These are phyloP conservation scores for Ruditapes philippinarum DNA, from an alignment of 1,140 invertebrate genomes.

Conservation along the genomic window DNA sequence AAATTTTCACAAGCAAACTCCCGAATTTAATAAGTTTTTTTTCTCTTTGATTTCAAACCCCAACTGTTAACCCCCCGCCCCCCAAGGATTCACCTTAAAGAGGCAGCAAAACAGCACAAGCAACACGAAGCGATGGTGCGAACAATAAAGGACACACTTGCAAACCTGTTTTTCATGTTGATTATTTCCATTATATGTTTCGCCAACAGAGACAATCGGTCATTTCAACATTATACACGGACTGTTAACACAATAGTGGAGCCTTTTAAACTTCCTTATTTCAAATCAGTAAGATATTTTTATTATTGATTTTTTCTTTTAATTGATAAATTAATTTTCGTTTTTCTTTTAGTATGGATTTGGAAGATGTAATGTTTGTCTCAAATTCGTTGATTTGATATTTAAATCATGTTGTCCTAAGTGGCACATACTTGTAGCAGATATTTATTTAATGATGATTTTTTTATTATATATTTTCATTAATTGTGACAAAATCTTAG, in stretches of 20 bases:
- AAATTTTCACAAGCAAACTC: no score
- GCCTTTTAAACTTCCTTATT: slow-evolving; percentile 21
- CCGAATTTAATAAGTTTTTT: no score
- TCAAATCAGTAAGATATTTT: slow-evolving; percentile 27
- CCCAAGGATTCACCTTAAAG: neutral
- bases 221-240: slow-evolving; percentile 56
- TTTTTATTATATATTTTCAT: no score
- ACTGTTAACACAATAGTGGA: slow-evolving; percentile 63
- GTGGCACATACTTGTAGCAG: no score
- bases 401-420: no score
- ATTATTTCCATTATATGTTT: slow-evolving; percentile 70
- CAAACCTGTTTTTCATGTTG: slow-evolving; percentile 54
- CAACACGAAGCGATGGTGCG: neutral
- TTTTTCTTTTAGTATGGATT: no score
- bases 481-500: no score
- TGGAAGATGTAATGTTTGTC: neutral
- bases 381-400: no score
- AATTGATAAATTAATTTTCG: no score
- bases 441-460: no score
- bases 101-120: slow-evolving; percentile 3
- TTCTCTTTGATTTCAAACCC: no score
- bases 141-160: slow-evolving; percentile 43
- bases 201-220: slow-evolving; percentile 70
- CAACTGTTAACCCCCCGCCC: neutral
- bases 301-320: no score